Evolutionary conservation across 2,113 vertebrate genomes (phyloP).

Genomic region (Coryphaenoides rupestris): DNA sequence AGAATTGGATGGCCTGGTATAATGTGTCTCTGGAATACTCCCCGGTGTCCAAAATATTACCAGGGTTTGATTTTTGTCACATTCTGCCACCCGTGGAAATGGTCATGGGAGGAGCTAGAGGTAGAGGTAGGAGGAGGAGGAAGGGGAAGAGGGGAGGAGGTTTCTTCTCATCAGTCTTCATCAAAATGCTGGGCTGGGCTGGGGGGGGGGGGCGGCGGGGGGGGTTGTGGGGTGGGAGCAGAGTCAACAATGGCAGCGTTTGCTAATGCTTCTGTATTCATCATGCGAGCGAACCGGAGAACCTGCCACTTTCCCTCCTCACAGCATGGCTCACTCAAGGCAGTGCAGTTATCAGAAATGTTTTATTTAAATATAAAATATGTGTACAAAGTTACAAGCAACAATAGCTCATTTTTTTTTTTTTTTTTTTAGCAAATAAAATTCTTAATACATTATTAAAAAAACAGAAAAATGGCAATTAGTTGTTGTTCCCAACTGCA

Average conservation of each 20-base stretch:
- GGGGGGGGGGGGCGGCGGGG: too few species aligned
- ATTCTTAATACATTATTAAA: conserved; percentile 73
- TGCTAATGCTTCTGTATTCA: too few species aligned
- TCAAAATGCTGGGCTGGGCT: too few species aligned
- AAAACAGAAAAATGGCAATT: conserved; percentile 70
- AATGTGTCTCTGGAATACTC: too few species aligned
- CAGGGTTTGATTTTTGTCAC: too few species aligned
- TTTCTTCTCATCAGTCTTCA: too few species aligned
- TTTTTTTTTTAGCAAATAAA: conserved; percentile 72
- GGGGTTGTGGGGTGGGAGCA: too few species aligned
- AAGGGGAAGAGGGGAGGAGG: conserved; percentile 56
- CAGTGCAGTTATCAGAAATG: conserved; percentile 72
- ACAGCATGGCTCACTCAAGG: conserved; percentile 30
- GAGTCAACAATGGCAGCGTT: too few species aligned
- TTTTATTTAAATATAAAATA: conserved; percentile 87
- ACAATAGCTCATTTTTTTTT: conserved; percentile 69
- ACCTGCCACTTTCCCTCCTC: conserved; percentile 33
- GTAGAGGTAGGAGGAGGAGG: not conserved
- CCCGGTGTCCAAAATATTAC: too few species aligned
- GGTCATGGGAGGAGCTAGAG: not conserved
- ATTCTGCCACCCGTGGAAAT: not conserved
- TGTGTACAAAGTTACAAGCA: conserved; percentile 85
- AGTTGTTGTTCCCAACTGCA: conserved; percentile 62
- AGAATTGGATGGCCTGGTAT: conserved; percentile 21
- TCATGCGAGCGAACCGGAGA: too few species aligned